These are phyloP conservation scores for Natrix natrix DNA, from an alignment of 2,797 vertebrate species.

Conservation along the genomic window DNA sequence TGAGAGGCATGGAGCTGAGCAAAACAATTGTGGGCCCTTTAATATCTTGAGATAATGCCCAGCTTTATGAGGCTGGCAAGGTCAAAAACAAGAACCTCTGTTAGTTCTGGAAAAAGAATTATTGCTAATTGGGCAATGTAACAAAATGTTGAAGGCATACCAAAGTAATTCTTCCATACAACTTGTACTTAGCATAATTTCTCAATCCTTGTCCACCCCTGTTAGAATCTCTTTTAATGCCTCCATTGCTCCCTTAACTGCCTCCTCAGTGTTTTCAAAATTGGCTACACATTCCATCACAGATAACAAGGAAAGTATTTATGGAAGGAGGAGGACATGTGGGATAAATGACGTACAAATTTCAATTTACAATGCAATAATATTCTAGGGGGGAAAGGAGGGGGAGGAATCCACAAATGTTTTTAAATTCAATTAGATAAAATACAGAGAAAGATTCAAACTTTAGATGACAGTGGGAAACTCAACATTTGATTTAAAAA, in stretches of 20 bases:
- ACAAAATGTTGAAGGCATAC: background rate
- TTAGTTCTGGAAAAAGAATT: background rate
- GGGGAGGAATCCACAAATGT: background rate
- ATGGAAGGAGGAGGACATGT: background rate
- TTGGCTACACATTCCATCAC: background rate
- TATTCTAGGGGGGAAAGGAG: background rate
- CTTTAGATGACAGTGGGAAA: background rate
- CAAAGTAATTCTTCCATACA: background rate
- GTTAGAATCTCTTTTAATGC: background rate
- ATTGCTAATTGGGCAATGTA: background rate
- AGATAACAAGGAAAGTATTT: background rate
- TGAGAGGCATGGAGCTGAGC: background rate
- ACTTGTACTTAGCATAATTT: background rate
- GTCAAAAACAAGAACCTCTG: background rate
- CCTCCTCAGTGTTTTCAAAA: background rate
- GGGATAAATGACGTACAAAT: background rate
- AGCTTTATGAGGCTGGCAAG: background rate
- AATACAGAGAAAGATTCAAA: background rate
- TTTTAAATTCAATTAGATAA: background rate
- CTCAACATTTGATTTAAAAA: background rate
- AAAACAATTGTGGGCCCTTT: background rate
- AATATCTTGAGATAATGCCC: background rate
- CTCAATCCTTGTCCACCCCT: background rate
- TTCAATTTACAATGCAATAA: background rate
- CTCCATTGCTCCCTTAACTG: background rate